Base-by-base conservation (phyloP, 2,888 invertebrate genomes). In the Drosophila lutescens region DNA sequence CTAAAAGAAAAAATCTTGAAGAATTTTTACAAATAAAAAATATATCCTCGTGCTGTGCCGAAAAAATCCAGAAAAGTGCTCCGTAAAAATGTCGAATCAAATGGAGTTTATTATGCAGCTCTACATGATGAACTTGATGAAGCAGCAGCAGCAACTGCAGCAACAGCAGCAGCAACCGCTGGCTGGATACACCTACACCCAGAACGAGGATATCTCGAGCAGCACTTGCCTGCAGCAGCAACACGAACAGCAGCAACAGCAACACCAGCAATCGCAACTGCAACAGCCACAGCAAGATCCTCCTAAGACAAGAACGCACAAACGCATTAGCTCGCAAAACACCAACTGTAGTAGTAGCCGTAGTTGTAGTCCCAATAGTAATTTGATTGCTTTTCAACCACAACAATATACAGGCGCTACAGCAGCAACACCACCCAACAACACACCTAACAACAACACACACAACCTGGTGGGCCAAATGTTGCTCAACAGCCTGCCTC, bases 331-430 rank as follows among this genome's bases (percentile, higher is more conserved):
- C 79, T 91, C 91, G 81, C 90, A 91, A 88, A 88, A 81, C 76
- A 82, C 81, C 78, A 90, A 89, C 89, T 86, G 91, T 91, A 91
- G 91, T 91, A 86, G 91, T 91, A 91, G 91, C 91, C 85, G 91
- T 90, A 91, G 91, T 91, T 90, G 90, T 83, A 91, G 91, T 90
- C 90, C 90, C 83, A 91, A 91, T 90, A 90, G 90, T 91, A 90
- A 91, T 91, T 89, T 84, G 86, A 90, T 88, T 79, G 79, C 77
- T 77, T 78, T 61, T 65, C 76, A 77, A 60, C 76, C 66, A 54
- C 76, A 75, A 68, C 74, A 78, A 84, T 57, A 49, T 66, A 72
- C 43, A 13, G 34, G 49, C 49, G 49, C 49, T 49, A 47, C 74
- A 55, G 54, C 76, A 57, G 56, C 74, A 76, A 79, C 79, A 58